Conservation (phyloP, 2,797 vertebrate species). For the Orientallactaga sibirica region DNA sequence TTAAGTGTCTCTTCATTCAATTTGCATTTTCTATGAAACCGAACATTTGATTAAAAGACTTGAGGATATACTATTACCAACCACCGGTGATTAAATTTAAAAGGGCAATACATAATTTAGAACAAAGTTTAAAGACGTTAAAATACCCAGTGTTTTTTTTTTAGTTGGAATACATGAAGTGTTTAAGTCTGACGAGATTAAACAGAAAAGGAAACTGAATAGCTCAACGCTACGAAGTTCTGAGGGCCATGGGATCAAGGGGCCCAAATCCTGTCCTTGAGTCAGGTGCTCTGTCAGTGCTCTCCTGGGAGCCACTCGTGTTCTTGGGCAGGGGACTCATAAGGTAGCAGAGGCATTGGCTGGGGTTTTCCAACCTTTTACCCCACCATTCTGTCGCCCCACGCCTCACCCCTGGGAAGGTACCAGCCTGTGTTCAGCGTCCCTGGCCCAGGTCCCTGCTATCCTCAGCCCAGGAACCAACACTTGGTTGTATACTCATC, state of each 20-base stretch:
- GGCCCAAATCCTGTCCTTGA: accelerated
- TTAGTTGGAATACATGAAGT: not conserved
- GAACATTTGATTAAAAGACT: conserved; percentile 75
- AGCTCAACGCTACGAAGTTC: not conserved
- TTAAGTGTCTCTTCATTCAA: conserved; percentile 44
- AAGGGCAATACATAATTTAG: conserved; percentile 65
- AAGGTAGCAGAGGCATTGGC: accelerated
- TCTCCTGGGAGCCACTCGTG: not conserved
- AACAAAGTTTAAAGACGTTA: conserved; percentile 64
- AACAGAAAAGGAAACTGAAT: not conserved
- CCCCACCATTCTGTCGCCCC: too few relatives aligned
- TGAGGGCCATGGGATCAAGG: accelerated
- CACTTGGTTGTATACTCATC: not conserved
- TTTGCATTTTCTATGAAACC: conserved; percentile 62
- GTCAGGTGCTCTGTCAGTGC: too few relatives aligned
- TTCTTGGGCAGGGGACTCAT: not conserved
- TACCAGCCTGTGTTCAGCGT: not conserved
- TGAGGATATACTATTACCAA: conserved; percentile 68
- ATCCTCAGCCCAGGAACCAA: not conserved
- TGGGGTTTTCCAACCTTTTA: not conserved
- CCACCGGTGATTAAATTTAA: conserved; percentile 70
- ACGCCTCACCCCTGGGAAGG: not conserved
- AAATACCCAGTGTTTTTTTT: not conserved
- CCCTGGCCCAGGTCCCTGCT: not conserved
- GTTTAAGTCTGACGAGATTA: not conserved